Base-by-base conservation (phyloP, 2,113 vertebrate genomes). In the Axis porcinus region DNA sequence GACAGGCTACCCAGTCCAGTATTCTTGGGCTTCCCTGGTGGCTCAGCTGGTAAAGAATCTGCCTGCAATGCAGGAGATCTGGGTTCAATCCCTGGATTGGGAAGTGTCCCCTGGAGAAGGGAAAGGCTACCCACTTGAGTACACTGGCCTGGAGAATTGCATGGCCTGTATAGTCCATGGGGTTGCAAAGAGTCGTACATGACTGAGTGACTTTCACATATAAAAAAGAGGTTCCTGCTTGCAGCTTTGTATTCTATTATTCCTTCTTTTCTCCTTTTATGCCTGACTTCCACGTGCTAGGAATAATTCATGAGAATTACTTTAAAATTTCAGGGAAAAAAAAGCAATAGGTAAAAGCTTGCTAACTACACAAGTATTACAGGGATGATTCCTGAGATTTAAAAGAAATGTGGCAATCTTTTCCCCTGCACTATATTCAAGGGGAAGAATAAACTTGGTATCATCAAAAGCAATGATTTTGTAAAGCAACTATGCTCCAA, bases 281-380 rank as follows among this genome's bases (percentile, higher is more conserved):
- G 88, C 70, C 25, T 93, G 45, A 87, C 97, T 93, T 97, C 57
- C 87, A 95, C 19, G 40, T 97, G 95, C 67, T 86, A 95, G 28
- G 70, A 97, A 98, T 97, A 98, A 97, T 97, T 96, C 88, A 97
- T 98, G 91, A 98, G 90, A 95, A 95, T 67, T 64, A 30, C 76
- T 93, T 96, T 87, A 96, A 97, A 91, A 83, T 94, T 97, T 97
- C 85, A 96, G 79, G 79, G 16, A 19, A 43, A 85, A 47, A 85
- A 97, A 82, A 50, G 76, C 47, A 94, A 30, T 95, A 43, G 10
- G 6, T 86, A 79, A 91, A 36, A 93, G 3, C 40, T 96, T 94
- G 40, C 82, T 91, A 85, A 28, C 70, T 81, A 85, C 62, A 90
- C 92, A 81, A 84, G 78, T 91, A 89, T 60, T 88, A 86, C 16